Conservation (phyloP, 92 coral and sea anemone species). For the Muricea muricata region DNA sequence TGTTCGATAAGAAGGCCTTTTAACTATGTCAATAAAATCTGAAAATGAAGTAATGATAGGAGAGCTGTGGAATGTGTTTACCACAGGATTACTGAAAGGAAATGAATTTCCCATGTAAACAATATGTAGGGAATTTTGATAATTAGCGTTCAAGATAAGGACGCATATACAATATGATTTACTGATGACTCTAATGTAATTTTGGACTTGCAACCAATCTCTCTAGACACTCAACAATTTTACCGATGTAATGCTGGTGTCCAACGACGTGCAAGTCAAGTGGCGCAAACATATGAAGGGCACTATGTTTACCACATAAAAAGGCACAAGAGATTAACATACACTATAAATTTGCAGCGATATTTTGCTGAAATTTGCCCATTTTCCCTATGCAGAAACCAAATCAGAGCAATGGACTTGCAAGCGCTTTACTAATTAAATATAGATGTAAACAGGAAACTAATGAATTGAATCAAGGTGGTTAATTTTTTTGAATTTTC, state of each 20-base stretch:
- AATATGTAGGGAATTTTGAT: neutral
- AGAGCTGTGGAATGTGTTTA: neutral
- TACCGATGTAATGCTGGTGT: too few relatives aligned
- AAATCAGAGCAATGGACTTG: neutral
- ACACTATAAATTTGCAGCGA: too few relatives aligned
- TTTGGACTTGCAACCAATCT: too few relatives aligned
- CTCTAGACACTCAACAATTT: too few relatives aligned
- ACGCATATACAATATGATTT: too few relatives aligned
- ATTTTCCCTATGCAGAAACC: too few relatives aligned
- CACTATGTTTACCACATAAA: too few relatives aligned
- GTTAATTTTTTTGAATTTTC: neutral
- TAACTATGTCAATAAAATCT: conserved; percentile 22
- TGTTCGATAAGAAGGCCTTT: neutral
- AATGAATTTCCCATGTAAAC: neutral
- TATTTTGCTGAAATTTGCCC: too few relatives aligned
- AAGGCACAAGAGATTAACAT: too few relatives aligned
- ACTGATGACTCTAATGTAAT: neutral
- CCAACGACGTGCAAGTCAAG: too few relatives aligned
- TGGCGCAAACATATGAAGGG: too few relatives aligned
- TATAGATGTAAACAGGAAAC: neutral
- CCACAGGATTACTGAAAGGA: neutral
- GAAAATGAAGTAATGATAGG: conserved; percentile 25
- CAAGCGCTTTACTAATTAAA: neutral
- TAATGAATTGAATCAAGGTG: neutral
- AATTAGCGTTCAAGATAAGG: neutral